These are phyloP conservation scores for Drosophila ercepeae DNA, from an alignment of 1,140 invertebrate species.

Conservation along the genomic window DNA sequence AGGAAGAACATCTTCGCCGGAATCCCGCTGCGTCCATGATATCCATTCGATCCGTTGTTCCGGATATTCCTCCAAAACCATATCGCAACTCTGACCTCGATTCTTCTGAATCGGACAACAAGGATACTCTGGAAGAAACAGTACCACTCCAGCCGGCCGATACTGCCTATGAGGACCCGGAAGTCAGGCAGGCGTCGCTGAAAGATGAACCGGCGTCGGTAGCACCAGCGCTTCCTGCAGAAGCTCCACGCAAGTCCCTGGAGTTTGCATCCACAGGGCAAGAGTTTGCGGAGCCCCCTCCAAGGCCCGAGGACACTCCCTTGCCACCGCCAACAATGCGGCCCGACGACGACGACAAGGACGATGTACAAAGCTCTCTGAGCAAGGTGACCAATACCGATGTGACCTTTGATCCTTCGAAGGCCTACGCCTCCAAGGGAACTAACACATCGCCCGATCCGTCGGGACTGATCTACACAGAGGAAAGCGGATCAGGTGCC, in stretches of 20 bases:
- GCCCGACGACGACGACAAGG: background rate
- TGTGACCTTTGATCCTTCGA: conserved; percentile 43
- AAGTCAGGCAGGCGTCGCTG: background rate
- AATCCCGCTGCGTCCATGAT: background rate
- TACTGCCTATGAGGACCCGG: background rate
- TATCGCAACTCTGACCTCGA: background rate
- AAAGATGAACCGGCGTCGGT: background rate
- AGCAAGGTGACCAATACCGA: conserved; percentile 56
- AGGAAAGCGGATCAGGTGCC: background rate
- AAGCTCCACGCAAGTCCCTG: background rate
- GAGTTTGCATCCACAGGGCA: background rate
- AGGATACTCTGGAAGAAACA: background rate
- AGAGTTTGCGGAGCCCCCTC: background rate
- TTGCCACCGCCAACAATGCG: conserved; percentile 39
- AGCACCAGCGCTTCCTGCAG: background rate
- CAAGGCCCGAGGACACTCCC: conserved; percentile 20
- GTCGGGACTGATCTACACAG: conserved; percentile 15
- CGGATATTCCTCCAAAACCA: background rate
- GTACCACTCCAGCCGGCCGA: no score
- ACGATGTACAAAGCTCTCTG: background rate
- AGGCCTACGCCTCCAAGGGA: conserved; percentile 42
- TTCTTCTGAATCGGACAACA: background rate
- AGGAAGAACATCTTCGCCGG: background rate
- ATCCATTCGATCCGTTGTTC: background rate
- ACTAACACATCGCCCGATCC: conserved; percentile 44